These are phyloP conservation scores for Gallinago media DNA, from an alignment of 2,113 vertebrate genomes.

Conservation along the genomic window DNA sequence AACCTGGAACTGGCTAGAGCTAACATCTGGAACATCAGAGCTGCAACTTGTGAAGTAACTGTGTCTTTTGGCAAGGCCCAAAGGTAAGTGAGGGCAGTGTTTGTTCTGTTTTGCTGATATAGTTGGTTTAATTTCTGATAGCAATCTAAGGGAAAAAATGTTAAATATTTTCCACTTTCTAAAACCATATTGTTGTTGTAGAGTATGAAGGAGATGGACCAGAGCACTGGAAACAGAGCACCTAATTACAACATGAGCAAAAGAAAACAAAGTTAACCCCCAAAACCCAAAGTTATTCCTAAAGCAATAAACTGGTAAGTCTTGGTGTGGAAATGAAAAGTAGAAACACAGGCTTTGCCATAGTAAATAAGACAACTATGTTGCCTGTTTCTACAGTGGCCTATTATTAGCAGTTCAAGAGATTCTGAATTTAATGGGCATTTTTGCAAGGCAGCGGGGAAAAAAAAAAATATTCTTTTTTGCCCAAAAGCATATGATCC, in stretches of 20 bases:
- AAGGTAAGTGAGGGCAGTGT: not conserved
- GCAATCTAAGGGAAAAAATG: slow-evolving; percentile 36
- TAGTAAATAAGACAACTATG: not conserved
- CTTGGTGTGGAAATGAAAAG: not conserved
- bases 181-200: slow-evolving; percentile 21
- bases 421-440: not conserved
- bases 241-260: slow-evolving; percentile 22
- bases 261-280: slow-evolving; percentile 13
- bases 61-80: slow-evolving; percentile 43
- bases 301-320: not conserved
- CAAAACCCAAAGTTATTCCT: not conserved
- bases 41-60: not conserved
- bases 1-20: not conserved
- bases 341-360: not conserved
- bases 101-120: slow-evolving; percentile 33
- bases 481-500: not conserved
- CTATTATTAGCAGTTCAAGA: not conserved
- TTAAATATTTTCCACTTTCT: slow-evolving; percentile 42
- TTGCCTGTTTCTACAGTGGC: not conserved
- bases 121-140: slow-evolving; percentile 29
- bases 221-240: not conserved
- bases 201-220: not conserved
- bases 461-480: not conserved
- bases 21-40: not conserved
- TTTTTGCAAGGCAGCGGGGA: not conserved